A percentile compares a stretch with the other conserved stretches of the same genome.
Conservation (phyloP, 2,113 vertebrate species). For the Antennarius striatus region DNA sequence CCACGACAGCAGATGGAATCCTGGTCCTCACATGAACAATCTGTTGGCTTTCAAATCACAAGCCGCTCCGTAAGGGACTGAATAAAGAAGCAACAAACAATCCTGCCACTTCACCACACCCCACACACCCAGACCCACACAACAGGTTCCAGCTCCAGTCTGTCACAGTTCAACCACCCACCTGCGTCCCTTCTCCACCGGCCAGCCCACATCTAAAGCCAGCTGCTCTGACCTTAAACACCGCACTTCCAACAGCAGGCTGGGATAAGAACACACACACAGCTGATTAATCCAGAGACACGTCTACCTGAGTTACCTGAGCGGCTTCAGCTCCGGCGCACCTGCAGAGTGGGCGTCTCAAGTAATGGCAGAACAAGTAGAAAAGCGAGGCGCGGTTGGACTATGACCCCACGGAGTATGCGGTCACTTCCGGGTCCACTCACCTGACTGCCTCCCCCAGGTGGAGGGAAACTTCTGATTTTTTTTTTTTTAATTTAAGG, state of each 20-base stretch:
- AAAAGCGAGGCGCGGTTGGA: conserved; percentile 50
- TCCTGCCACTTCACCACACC: conserved; percentile 69
- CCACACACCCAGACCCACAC: conserved; percentile 54
- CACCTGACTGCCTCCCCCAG: conserved; percentile 26
- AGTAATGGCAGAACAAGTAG: conserved; percentile 14
- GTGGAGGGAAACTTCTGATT: neutral
- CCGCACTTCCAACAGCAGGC: neutral
- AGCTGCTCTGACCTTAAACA: conserved; percentile 26
- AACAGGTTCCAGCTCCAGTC: conserved; percentile 66
- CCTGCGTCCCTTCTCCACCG: conserved; percentile 10
- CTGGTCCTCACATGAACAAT: conserved; percentile 9
- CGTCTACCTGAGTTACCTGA: conserved; percentile 19
- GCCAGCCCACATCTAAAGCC: conserved; percentile 44
- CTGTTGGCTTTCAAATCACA: conserved; percentile 40
- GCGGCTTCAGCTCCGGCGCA: neutral
- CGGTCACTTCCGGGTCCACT: conserved; percentile 60
- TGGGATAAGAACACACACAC: neutral
- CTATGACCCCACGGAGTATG: conserved; percentile 49
- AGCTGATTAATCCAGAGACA: neutral
- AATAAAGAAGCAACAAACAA: conserved; percentile 54
- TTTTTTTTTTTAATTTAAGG: too few species aligned
- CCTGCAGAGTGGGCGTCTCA: conserved; percentile 37
- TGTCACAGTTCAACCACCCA: neutral
- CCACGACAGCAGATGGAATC: conserved; percentile 5
- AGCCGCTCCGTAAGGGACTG: conserved; percentile 5